These are phyloP conservation scores for Drosophila mayri DNA, from an alignment of 1,140 invertebrate genomes.

Conservation along the genomic window DNA sequence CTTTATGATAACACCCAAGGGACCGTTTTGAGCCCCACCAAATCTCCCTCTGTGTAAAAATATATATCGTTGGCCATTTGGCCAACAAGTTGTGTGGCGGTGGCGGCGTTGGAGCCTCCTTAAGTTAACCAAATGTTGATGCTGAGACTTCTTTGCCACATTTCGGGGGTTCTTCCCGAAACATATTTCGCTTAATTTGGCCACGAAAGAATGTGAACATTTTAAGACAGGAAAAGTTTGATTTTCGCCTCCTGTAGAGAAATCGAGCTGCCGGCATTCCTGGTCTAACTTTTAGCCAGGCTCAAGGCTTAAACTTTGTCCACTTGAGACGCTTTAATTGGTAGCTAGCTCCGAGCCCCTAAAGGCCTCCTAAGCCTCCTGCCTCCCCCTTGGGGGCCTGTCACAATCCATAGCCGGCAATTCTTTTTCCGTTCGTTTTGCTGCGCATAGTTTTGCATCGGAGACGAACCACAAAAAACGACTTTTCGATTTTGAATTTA, in stretches of 20 bases:
- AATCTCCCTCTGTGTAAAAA: conserved; percentile 17
- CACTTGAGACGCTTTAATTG: conserved; percentile 49
- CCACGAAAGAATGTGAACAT: conserved; percentile 1
- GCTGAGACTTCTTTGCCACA: not conserved
- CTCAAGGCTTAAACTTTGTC: conserved; percentile 22
- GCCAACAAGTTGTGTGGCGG: conserved; percentile 10
- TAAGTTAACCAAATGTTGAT: conserved; percentile 11
- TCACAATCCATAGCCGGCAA: conserved; percentile 12
- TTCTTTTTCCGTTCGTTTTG: conserved; percentile 21
- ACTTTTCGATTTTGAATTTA: conserved; percentile 33
- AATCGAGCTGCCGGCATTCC: conserved; percentile 9
- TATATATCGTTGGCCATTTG: conserved; percentile 64
- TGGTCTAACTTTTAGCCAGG: not conserved
- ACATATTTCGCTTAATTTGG: conserved; percentile 1
- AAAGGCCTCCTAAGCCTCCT: not conserved
- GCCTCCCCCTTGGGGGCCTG: not conserved
- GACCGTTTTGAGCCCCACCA: conserved; percentile 47
- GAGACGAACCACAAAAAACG: conserved; percentile 27
- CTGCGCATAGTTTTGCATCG: conserved; percentile 33
- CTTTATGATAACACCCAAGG: conserved; percentile 67
- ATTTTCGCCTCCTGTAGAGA: not conserved
- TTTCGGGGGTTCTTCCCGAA: not conserved
- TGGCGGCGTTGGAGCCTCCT: not conserved
- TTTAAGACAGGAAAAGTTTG: conserved; percentile 3
- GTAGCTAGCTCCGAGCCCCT: not conserved